Evolutionary conservation across 2,797 vertebrate genomes (phyloP), one percentile per base, ranked within the genome.

Genomic region (Nannoperca australis): DNA sequence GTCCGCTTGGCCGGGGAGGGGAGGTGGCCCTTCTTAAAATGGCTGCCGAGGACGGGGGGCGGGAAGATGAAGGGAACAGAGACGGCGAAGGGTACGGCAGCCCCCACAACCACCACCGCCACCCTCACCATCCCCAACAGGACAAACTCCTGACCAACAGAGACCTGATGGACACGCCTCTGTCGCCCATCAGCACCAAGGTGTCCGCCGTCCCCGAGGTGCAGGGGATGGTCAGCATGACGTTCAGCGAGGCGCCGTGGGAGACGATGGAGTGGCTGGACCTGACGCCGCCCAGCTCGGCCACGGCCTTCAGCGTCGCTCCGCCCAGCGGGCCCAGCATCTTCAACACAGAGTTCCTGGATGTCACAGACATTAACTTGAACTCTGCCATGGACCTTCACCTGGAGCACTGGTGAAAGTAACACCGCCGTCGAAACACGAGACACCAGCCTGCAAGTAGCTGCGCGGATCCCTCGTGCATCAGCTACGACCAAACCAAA

Each of bases 231-330:
- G 90, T 98, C 65, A 97, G 96, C 76, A 94, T 99, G 94, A 95
- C 96, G 47, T 99, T 99, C 90, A 96, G 96, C 0, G 98, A 99
- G 88, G 97, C 97, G 10, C 97, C 98, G 0, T 99, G 98, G 98
- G 98, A 99, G 86, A 97, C 96, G 0, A 99, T 99, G 97, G 98
- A 99, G 88, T 99, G 98, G 98, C 88, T 99, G 91, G 98, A 99
- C 88, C 96, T 99, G 82, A 98, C 97, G 0, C 97, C 97, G 0
- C 97, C 97, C 4, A 98, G 96, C 80, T 99, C 97, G 0, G 96
- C 96, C 58, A 92, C 95, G 0, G 95, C 95, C 42, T 99, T 98
- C 72, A 95, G 94, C 40, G 93, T 95, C 0, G 95, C 98, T 15
- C 88, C 95, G 10, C 91, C 97, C 1, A 92, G 89, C 0, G 96